Evolutionary conservation across 1,140 invertebrate genomes (phyloP), one percentile per base, ranked within the genome.

Genomic region (Sarcophaga bullata): DNA sequence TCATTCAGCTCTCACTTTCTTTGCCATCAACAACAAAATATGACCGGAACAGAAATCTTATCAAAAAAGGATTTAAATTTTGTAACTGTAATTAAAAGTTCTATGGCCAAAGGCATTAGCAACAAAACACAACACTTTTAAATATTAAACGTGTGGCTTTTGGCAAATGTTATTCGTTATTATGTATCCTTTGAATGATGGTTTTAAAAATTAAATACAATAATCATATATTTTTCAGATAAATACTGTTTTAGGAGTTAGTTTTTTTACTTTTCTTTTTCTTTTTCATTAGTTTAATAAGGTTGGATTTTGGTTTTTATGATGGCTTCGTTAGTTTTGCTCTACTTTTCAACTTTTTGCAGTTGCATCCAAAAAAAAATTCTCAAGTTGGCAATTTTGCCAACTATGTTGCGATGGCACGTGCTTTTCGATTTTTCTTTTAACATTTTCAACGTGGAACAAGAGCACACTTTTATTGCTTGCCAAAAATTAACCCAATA

Each of bases 381-480:
- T 68, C 17, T 68, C 6, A 17, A 68, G 62, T 68, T 68, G n/a
- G 62, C n/a, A 52, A 78, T 78, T n/a, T 19, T 78, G 75, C 75
- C 75, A 78, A 78, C 48, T 49, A 78, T 19, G 75, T 78, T 78
- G 8, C 17, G 48, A 78, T 78, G 17, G 75, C 75, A 78, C 75
- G 75, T 78, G 75, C 75, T 78, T 78, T 78, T 17, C 6, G n/a
- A 78, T 48, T 78, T 68, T 78, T 78, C 4, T 4, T 37, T 25
- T 78, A 78, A 78, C 75, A 78, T 50, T 78, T 78, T 78, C 50
- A 72, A 19, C 25, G 19, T 50, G 50, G 25, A 19, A 78, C 73
- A 25, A 10, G 25, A 46, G 37, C 46, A 73, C 46, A 19, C 50
- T 78, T 50, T 68, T 68, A 19, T 68, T 19, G 11, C 13, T 15